Evolutionary conservation across 2,888 invertebrate genomes (phyloP), one percentile per base, ranked within the genome.

Genomic region (Sesia apiformis): DNA sequence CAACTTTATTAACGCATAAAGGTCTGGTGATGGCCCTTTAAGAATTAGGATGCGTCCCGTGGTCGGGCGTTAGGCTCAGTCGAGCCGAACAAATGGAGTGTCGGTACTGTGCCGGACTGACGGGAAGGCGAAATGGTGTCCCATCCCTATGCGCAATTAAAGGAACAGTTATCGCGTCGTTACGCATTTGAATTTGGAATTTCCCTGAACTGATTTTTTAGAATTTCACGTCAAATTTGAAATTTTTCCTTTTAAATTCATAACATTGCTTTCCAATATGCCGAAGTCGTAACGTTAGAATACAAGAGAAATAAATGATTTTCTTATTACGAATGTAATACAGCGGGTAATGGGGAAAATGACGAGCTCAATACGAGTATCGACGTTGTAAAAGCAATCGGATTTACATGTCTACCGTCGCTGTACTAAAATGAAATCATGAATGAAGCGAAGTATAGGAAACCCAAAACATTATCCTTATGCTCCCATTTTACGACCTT

Each of bases 1-100:
- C 86, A 87, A 87, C 87, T 89, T 89, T 89, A 89, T 89, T 89
- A 89, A 88, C 89, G 88, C 79, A 88, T 89, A 89, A 89, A 89
- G 88, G 88, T 85, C 86, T 85, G 72, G 73, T 82, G 88, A 89
- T 89, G 86, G 87, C 81, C 87, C 85, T 82, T 86, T 83, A 87
- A 86, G 88, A 87, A 87, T 88, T 87, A 87, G 86, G 85, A 87
- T 81, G 81, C 85, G 86, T 79, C 85, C 84, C 83, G 78, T 69
- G 72, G 76, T 67, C 77, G 76, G 65, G 70, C 72, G 72, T 74
- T 72, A 71, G 72, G 69, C 75, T 72, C 81, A 74, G 70, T 78
- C 76, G 81, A 80, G 75, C 80, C 63, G 84, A 86, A 87, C 88
- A 80, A 87, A 87, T 86, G 83, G 85, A 81, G 84, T 82, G 84